Percentiles rank a stretch among this genome's conserved stretches.
phyloP scores from a whole-genome alignment of 2,888 invertebrate species.

The Ischnus inquisitorius region DNA sequence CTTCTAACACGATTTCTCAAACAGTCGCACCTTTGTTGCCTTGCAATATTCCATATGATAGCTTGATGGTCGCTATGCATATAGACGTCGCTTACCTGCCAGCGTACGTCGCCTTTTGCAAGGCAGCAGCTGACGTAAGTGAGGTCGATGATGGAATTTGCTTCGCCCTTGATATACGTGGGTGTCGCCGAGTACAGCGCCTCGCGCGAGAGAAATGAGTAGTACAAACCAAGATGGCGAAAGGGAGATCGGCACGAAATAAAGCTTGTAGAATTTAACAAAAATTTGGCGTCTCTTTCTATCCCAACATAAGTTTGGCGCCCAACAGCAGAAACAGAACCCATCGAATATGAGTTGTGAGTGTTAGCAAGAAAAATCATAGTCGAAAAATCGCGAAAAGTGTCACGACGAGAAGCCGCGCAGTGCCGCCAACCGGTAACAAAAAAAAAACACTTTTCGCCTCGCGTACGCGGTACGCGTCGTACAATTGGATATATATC shows the following conservation, averaged over 20 bases:
- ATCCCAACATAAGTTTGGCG: conserved; percentile 49
- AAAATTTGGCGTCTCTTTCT: conserved; percentile 27
- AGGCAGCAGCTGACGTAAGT: conserved; percentile 39
- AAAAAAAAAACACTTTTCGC: conserved; percentile 5
- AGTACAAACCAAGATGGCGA: conserved; percentile 45
- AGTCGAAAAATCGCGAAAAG: conserved; percentile 13
- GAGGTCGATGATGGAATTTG: conserved; percentile 10
- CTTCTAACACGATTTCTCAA: no score
- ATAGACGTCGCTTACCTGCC: background rate
- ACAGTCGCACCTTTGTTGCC: background rate
- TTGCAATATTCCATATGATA: background rate
- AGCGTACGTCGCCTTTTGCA: background rate
- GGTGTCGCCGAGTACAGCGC: conserved; percentile 30
- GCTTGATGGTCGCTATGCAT: background rate
- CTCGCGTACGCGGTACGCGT: no score
- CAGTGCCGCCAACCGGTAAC: background rate
- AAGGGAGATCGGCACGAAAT: conserved; percentile 30
- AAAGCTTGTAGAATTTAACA: conserved; percentile 11
- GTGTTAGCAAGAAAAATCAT: conserved; percentile 8
- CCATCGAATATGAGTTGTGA: conserved; percentile 34
- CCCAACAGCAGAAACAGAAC: conserved; percentile 34
- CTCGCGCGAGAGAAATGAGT: conserved; percentile 18
- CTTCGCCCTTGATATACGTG: conserved; percentile 14
- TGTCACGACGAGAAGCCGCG: background rate
- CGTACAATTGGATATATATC: no score